Evolutionary conservation across 2,888 invertebrate genomes (phyloP).

Genomic region (Diloba caeruleocephala): DNA sequence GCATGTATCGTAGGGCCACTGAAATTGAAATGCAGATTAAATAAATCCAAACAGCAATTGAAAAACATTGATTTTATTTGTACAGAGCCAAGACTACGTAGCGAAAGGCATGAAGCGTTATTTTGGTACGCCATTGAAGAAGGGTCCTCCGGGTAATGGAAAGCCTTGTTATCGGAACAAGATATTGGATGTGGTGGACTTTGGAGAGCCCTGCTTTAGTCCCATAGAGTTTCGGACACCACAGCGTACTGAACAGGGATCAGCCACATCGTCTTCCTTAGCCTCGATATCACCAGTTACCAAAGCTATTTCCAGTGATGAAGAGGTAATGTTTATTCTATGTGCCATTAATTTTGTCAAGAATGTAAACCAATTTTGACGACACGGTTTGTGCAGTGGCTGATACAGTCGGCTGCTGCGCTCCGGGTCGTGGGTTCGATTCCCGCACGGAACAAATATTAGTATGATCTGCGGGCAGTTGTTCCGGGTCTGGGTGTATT

Average conservation of each 20-base stretch:
- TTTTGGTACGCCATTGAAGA: conserved; percentile 79
- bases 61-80: conserved; percentile 9
- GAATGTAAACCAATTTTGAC: too few species aligned
- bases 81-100: conserved; percentile 72
- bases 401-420: too few species aligned
- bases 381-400: too few species aligned
- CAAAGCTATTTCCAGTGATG: conserved; percentile 77
- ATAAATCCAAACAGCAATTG: background rate
- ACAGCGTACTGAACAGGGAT: conserved; percentile 60
- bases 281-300: conserved; percentile 79
- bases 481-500: too few species aligned
- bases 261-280: conserved; percentile 71
- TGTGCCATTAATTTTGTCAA: too few species aligned
- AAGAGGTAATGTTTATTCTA: conserved; percentile 66
- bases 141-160: conserved; percentile 49
- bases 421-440: too few species aligned
- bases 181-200: conserved; percentile 78
- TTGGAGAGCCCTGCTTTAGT: conserved; percentile 79
- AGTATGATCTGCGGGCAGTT: too few species aligned
- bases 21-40: too few species aligned
- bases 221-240: conserved; percentile 80
- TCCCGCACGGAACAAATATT: too few species aligned
- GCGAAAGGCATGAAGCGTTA: conserved; percentile 82
- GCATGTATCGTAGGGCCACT: too few species aligned
- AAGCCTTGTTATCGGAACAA: conserved; percentile 78